Percentiles rank a stretch among this genome's conserved stretches.
Evolutionary conservation across 2,888 invertebrate genomes (phyloP).

Genomic region (Muscina levida): DNA sequence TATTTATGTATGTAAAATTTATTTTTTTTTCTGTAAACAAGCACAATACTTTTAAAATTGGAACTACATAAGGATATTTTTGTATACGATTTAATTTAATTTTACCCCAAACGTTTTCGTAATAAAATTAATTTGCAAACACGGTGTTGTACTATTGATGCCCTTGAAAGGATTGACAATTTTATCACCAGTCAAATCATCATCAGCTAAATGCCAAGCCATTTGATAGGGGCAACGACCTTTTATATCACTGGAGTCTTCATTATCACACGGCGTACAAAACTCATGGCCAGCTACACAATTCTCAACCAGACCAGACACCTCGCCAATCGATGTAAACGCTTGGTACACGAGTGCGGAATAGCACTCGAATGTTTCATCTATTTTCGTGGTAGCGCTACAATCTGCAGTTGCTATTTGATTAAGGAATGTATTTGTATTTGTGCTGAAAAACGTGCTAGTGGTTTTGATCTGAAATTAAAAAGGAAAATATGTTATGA

Average conservation of each 20-base stretch:
- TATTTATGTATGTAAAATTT: too few relatives aligned
- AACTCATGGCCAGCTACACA: constrained; percentile 64
- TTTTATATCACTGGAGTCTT: constrained; percentile 1
- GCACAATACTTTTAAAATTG: too few relatives aligned
- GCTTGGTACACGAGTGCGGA: constrained; percentile 46
- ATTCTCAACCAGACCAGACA: constrained; percentile 60
- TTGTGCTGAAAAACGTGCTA: constrained; percentile 46
- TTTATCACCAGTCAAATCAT: constrained; percentile 57
- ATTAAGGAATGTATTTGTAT: constrained; percentile 57
- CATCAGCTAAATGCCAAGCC: constrained; percentile 59
- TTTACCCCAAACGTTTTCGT: constrained; percentile 41
- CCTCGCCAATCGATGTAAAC: constrained; percentile 58
- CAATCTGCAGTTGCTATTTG: constrained; percentile 62
- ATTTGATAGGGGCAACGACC: constrained; percentile 66
- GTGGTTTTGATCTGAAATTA: constrained; percentile 54
- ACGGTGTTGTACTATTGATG: constrained; percentile 59
- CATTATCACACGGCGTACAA: constrained; percentile 54
- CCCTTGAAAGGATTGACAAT: constrained; percentile 66
- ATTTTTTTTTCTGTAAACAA: too few relatives aligned
- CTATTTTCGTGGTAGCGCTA: constrained; percentile 53
- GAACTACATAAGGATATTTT: too few relatives aligned
- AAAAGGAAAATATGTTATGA: neutral
- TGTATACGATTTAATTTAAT: constrained; percentile 14
- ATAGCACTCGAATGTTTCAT: constrained; percentile 65
- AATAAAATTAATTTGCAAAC: constrained; percentile 66